phyloP scores from a whole-genome alignment of 2,113 vertebrate genomes.

The Pavo muticus region DNA sequence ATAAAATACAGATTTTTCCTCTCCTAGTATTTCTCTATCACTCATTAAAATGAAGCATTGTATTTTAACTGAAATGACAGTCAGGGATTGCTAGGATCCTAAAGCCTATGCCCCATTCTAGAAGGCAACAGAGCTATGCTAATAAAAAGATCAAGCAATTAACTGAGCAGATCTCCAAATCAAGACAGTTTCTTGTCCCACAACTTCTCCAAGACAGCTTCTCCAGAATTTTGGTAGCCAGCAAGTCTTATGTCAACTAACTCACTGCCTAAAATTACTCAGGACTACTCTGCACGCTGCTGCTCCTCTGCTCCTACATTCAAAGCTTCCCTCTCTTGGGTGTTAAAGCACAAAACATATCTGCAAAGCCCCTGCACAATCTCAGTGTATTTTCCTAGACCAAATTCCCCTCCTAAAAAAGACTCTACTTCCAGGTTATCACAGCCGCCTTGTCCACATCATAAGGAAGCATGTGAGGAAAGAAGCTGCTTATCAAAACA shows the following conservation, averaged over 20 bases:
- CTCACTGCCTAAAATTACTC: background rate
- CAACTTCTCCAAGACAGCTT: background rate
- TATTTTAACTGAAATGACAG: background rate
- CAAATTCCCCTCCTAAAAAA: background rate
- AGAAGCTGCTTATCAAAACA: background rate
- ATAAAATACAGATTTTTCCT: background rate
- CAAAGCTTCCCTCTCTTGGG: background rate
- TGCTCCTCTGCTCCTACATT: background rate
- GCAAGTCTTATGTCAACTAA: background rate
- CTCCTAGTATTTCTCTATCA: background rate
- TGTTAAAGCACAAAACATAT: background rate
- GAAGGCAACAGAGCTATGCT: background rate
- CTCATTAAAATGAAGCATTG: background rate
- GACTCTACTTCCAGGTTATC: background rate
- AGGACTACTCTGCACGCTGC: background rate
- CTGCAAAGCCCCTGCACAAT: background rate
- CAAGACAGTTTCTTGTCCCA: background rate
- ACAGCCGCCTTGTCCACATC: background rate
- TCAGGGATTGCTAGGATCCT: background rate
- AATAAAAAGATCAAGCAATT: background rate
- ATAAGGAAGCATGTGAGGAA: background rate
- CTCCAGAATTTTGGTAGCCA: background rate
- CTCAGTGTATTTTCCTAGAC: background rate
- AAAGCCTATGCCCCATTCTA: background rate
- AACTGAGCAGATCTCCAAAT: background rate